These are phyloP conservation scores for Scylla paramamosain DNA, from an alignment of 1,140 invertebrate species.

Conservation along the genomic window DNA sequence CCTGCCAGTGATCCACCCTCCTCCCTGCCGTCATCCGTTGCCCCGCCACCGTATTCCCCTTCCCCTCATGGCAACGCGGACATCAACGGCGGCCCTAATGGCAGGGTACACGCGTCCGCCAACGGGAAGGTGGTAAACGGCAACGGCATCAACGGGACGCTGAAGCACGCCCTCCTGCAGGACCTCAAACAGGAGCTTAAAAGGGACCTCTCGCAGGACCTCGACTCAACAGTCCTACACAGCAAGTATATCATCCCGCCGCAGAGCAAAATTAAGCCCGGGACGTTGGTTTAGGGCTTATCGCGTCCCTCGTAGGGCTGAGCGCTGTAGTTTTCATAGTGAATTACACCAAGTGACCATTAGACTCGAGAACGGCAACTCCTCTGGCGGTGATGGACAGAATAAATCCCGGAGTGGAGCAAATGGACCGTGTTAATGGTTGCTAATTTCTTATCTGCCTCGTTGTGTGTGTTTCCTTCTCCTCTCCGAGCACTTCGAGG, in stretches of 20 bases:
- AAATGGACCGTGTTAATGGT: neutral
- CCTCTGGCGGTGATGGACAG: neutral
- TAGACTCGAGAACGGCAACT: conserved; percentile 14
- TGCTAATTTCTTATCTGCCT: neutral
- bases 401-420: neutral
- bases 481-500: neutral
- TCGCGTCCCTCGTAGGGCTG: neutral
- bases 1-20: conserved; percentile 68
- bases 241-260: conserved; percentile 81
- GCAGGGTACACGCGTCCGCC: conserved; percentile 81
- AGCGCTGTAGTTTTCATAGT: conserved; percentile 13
- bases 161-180: conserved; percentile 71
- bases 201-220: conserved; percentile 81
- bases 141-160: conserved; percentile 60
- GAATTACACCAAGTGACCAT: neutral
- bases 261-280: conserved; percentile 82
- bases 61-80: conserved; percentile 81
- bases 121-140: conserved; percentile 80
- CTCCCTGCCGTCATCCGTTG: conserved; percentile 65
- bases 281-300: conserved; percentile 81
- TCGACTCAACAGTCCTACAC: conserved; percentile 78
- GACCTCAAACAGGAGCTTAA: conserved; percentile 80
- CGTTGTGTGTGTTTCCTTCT: neutral
- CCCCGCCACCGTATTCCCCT: conserved; percentile 64
- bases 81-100: conserved; percentile 88